Evolutionary conservation across 2,113 vertebrate species (phyloP).

Genomic region (Actinemys pallida): DNA sequence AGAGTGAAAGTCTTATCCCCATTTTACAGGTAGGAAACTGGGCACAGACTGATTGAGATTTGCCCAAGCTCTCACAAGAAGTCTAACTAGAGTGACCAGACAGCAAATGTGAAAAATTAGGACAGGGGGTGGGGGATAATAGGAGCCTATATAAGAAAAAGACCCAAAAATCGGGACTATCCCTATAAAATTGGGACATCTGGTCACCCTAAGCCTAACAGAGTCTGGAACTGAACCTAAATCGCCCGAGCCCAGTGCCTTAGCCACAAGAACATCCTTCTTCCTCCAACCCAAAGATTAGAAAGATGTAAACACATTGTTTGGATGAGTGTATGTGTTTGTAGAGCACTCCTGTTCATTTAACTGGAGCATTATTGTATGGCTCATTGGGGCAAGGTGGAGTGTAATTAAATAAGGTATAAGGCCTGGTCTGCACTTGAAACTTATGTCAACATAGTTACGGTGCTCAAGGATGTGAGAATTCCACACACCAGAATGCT

Average conservation of each 20-base stretch:
- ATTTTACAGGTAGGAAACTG: not conserved
- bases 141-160: no score
- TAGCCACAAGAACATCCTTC: not conserved
- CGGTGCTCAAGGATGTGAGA: no score
- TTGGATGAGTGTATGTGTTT: not conserved
- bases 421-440: no score
- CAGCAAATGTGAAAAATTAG: no score
- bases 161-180: no score
- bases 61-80: accelerated
- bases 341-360: not conserved
- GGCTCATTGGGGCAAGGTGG: not conserved
- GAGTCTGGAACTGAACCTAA: no score
- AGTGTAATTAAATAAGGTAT: not conserved
- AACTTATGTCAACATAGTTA: no score
- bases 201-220: not conserved
- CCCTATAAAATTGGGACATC: no score
- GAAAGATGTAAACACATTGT: not conserved
- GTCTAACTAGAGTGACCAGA: not conserved
- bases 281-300: not conserved
- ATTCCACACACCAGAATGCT: no score
- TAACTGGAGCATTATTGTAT: not conserved
- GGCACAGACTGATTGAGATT: not conserved
- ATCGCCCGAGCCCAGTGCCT: accelerated
- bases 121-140: no score
- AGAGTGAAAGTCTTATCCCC: not conserved